Percentiles rank a stretch among this genome's conserved stretches.
phyloP scores from a whole-genome alignment of 2,113 vertebrate species.

The Scalopus aquaticus region DNA sequence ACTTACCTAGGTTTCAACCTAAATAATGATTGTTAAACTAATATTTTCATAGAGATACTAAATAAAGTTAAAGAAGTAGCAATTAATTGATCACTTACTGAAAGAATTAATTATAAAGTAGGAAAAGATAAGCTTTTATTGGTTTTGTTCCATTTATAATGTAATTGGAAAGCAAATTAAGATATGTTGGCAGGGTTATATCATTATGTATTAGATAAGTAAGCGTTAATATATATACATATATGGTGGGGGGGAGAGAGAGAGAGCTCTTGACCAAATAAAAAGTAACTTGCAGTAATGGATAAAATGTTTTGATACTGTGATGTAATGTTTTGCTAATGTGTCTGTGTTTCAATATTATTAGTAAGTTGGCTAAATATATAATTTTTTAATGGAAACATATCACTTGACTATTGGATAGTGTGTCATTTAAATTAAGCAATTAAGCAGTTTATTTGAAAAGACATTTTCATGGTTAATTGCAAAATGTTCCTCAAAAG shows the following conservation, averaged over 20 bases:
- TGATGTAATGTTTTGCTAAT: background rate
- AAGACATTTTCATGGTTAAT: background rate
- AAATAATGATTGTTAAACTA: background rate
- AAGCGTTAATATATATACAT: constrained; percentile 30
- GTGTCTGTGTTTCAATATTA: background rate
- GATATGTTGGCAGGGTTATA: background rate
- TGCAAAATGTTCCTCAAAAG: constrained; percentile 36
- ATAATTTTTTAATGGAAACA: background rate
- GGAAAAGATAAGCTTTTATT: background rate
- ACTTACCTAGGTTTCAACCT: background rate
- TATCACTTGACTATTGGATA: background rate
- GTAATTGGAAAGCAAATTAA: background rate
- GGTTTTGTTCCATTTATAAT: background rate
- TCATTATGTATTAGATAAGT: background rate
- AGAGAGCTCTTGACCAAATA: background rate
- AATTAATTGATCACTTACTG: background rate
- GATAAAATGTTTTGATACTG: background rate
- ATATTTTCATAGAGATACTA: background rate
- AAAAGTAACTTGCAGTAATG: background rate
- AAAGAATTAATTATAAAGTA: constrained; percentile 11
- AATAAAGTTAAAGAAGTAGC: background rate
- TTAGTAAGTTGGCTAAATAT: background rate
- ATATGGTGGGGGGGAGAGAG: background rate
- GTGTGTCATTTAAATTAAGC: constrained; percentile 34
- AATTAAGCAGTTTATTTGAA: constrained; percentile 42